phyloP scores from a whole-genome alignment of 2,888 invertebrate genomes.

The Diplazon laetatorius region DNA sequence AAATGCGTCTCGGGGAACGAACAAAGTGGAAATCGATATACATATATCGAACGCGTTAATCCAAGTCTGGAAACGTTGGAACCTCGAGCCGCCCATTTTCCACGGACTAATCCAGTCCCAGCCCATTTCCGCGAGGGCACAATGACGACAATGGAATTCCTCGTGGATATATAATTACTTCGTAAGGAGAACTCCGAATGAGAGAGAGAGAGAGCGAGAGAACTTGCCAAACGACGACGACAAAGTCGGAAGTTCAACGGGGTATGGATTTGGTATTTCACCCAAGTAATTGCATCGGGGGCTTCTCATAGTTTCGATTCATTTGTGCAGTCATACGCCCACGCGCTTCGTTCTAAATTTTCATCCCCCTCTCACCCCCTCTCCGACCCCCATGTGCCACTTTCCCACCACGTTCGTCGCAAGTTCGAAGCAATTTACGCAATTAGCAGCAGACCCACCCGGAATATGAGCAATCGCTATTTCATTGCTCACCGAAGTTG shows the following conservation, averaged over 20 bases:
- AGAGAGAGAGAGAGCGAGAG: too few relatives aligned
- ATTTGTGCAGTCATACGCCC: conserved; percentile 51
- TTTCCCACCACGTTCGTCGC: conserved; percentile 61
- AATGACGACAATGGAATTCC: conserved; percentile 62
- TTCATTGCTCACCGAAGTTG: conserved; percentile 51
- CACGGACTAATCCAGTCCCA: conserved; percentile 51
- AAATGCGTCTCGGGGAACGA: conserved; percentile 26
- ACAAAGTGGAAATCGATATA: conserved; percentile 44
- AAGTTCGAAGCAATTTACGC: conserved; percentile 37
- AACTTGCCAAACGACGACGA: conserved; percentile 6
- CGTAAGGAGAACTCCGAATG: conserved; percentile 9
- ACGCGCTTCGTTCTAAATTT: not conserved
- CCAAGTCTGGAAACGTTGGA: not conserved
- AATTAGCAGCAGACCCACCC: conserved; percentile 19
- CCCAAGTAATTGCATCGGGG: conserved; percentile 59
- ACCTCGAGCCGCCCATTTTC: conserved; percentile 27
- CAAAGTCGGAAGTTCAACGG: conserved; percentile 33
- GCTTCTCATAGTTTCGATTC: conserved; percentile 62
- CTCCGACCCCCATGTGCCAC: conserved; percentile 54
- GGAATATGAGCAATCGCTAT: conserved; percentile 36
- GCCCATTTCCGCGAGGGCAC: conserved; percentile 38
- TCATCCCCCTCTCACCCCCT: too few relatives aligned
- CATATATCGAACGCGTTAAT: not conserved
- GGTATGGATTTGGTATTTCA: conserved; percentile 61
- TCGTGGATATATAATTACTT: conserved; percentile 33